A percentile compares a stretch with the other conserved stretches of the same genome.
Evolutionary conservation across 2,797 vertebrate species (phyloP).

Genomic region (Acanthornis magna): DNA sequence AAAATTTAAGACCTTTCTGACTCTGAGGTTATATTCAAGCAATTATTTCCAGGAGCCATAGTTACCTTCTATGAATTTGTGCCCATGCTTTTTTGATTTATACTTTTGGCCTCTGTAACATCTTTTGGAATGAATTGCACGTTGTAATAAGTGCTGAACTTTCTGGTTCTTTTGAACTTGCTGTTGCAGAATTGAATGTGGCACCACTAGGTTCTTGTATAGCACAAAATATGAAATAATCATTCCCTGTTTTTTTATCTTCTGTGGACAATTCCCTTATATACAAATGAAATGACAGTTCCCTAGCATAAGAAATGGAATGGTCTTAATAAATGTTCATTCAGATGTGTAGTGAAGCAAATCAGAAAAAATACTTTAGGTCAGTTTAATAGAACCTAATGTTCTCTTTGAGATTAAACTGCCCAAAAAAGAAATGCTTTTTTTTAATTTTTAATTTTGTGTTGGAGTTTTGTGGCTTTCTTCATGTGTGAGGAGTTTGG

Average conservation of each 20-base stretch:
- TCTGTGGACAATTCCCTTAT: not conserved
- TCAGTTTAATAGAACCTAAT: not conserved
- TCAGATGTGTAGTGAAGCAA: not conserved
- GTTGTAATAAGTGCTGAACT: not conserved
- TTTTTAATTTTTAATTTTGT: not conserved
- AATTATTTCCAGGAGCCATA: not conserved
- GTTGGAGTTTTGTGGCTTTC: not conserved
- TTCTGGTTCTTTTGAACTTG: not conserved
- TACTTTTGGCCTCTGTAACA: not conserved
- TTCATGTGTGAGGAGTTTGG: not conserved
- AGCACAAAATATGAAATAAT: not conserved
- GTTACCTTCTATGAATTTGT: not conserved
- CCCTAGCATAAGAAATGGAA: not conserved
- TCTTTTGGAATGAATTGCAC: not conserved
- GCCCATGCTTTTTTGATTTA: not conserved
- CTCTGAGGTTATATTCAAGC: not conserved
- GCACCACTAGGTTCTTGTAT: not conserved
- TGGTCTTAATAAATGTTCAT: not conserved
- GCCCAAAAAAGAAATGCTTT: not conserved
- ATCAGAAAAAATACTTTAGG: not conserved
- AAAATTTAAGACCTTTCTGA: not conserved
- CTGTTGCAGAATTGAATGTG: not conserved
- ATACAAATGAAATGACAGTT: not conserved
- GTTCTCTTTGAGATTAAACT: not conserved
- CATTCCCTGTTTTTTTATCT: not conserved